Evolutionary conservation across 2,888 invertebrate species (phyloP), one percentile per base, ranked within the genome.

Genomic region (Empis stercorea): DNA sequence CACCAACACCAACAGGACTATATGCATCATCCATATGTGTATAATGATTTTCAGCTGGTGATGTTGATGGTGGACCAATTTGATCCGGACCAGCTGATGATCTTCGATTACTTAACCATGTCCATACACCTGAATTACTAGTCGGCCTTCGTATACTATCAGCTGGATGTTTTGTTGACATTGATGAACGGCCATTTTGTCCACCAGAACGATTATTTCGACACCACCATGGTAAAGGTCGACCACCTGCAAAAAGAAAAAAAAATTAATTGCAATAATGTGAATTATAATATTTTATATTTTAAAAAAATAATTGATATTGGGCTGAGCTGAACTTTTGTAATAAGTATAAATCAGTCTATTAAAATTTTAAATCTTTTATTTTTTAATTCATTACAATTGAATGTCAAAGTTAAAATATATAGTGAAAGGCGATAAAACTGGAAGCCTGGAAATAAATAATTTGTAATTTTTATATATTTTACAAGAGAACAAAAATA

Each of bases 21-120:
- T 76, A 75, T 13, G 73, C 75, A 57, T 77, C 78, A 54, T 80
- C 80, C 77, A 81, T 79, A 61, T 80, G 80, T 7, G 81, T 82
- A 62, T 82, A 82, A 62, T 82, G 81, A 61, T 82, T 82, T 64
- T 81, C 80, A 13, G 76, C 79, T 2, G 71, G 72, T 17, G 71
- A 73, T 40, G 72, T 66, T 13, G 74, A 71, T 2, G 74, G 71
- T 44, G 70, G 70, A 38, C 71, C 72, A 32, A 74, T 66, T 59
- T 73, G 73, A 55, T 73, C 70, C 10, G 70, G 70, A 4, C 68
- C 64, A 27, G 68, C 61, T 40, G 70, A 65, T 27, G 65, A 64
- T 7, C 63, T 64, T 52, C 64, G 65, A 55, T 60, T 64, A 46
- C 64, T 64, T 44, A 69, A 56, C 70, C 68, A 67, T 44, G 65